Percentiles rank a stretch among this genome's conserved stretches.
phyloP scores from a whole-genome alignment of 2,888 invertebrate genomes.

The Cephus nigrinus region DNA sequence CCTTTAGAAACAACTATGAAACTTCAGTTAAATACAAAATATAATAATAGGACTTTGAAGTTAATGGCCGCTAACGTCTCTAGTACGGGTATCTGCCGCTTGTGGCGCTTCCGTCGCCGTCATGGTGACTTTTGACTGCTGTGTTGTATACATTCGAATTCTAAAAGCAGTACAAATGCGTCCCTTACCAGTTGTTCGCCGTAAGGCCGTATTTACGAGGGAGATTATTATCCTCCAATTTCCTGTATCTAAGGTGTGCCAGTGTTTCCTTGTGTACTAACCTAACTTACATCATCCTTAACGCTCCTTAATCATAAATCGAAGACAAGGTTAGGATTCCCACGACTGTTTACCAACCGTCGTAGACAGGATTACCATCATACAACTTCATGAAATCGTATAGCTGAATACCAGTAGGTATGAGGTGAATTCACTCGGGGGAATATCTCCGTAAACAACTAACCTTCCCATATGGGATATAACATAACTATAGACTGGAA shows the following conservation, averaged over 20 bases:
- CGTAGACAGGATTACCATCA: constrained; percentile 36
- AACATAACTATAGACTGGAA: neutral
- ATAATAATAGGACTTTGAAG: constrained; percentile 36
- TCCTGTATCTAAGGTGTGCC: too few species aligned
- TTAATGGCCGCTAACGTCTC: neutral
- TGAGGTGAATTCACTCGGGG: neutral
- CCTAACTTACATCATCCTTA: neutral
- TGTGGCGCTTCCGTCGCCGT: neutral
- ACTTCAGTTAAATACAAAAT: constrained; percentile 48
- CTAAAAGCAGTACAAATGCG: neutral
- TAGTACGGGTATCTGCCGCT: neutral
- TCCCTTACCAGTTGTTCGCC: neutral
- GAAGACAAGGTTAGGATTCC: neutral
- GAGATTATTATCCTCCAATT: neutral
- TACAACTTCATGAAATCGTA: constrained; percentile 51
- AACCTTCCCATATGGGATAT: neutral
- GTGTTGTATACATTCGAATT: neutral
- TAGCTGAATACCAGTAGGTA: constrained; percentile 15
- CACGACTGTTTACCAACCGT: neutral
- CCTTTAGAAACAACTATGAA: constrained; percentile 34
- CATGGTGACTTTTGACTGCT: neutral
- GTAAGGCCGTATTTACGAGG: neutral
- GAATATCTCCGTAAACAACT: neutral
- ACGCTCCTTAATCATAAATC: neutral
- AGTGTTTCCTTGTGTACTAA: neutral